Conservation (phyloP, 1,140 invertebrate genomes). For the Drosophila hydei region DNA sequence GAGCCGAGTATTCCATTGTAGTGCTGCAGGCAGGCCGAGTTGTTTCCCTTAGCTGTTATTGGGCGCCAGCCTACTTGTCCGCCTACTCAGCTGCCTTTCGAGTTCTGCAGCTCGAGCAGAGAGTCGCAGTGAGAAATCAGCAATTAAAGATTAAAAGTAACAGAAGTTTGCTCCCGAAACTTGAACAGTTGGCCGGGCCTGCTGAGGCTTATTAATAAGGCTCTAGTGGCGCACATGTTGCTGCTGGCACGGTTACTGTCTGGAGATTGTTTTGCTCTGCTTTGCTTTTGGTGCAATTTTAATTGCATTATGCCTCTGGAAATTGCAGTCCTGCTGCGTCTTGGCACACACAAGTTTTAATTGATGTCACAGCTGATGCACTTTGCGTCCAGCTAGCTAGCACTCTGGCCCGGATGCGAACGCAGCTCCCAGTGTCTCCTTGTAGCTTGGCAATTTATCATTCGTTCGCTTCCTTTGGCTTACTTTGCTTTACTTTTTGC, state of each 20-base stretch:
- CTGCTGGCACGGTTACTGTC: constrained; percentile 39
- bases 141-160: constrained; percentile 73
- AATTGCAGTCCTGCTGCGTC: constrained; percentile 45
- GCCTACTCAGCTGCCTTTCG: constrained; percentile 38
- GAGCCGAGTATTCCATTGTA: constrained; percentile 20
- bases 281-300: constrained; percentile 56
- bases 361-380: constrained; percentile 73
- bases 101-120: constrained; percentile 36
- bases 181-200: background rate
- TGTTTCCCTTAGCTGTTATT: constrained; percentile 51
- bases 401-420: constrained; percentile 21
- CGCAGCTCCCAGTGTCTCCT: constrained; percentile 8
- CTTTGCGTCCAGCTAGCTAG: constrained; percentile 19
- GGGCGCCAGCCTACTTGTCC: background rate
- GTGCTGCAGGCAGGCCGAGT: constrained; percentile 10
- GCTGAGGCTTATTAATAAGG: constrained; percentile 57
- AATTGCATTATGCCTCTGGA: constrained; percentile 71
- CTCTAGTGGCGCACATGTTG: constrained; percentile 26
- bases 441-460: constrained; percentile 40
- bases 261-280: constrained; percentile 39
- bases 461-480: constrained; percentile 7
- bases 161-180: constrained; percentile 40
- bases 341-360: constrained; percentile 61
- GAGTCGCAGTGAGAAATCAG: constrained; percentile 59
- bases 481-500: constrained; percentile 10